phyloP scores from a whole-genome alignment of 37 sponge, comb jelly and placozoan genomes.

The Crambe crambe region DNA sequence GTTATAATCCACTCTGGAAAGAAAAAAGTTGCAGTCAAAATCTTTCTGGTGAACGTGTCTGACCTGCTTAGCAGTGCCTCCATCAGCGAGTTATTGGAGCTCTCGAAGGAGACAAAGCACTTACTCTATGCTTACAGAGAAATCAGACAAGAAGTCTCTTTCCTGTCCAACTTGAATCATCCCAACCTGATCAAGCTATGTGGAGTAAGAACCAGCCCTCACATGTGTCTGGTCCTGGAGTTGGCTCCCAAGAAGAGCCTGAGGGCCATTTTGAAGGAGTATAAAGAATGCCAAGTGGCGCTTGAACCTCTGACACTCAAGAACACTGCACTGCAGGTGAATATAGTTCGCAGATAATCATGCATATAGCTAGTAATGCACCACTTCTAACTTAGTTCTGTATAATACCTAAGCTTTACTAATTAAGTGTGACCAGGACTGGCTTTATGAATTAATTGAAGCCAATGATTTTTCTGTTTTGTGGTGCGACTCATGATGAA shows the following conservation, averaged over 20 bases:
- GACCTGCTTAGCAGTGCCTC: neutral
- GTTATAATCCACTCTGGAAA: no score
- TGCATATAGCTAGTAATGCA: no score
- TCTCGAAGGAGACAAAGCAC: constrained; percentile 36
- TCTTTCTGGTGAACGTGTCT: constrained; percentile 38
- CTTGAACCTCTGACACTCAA: constrained; percentile 77
- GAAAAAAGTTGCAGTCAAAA: constrained; percentile 64
- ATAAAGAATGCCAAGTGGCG: constrained; percentile 12
- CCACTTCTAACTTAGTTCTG: no score
- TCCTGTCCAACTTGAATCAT: constrained; percentile 62
- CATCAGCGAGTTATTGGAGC: constrained; percentile 30
- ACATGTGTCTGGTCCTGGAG: constrained; percentile 75
- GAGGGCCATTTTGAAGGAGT: constrained; percentile 64
- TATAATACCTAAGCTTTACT: no score
- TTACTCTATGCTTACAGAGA: constrained; percentile 47
- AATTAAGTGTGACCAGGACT: no score
- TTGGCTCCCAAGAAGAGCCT: constrained; percentile 81
- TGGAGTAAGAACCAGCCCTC: constrained; percentile 54
- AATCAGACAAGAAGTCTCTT: constrained; percentile 71
- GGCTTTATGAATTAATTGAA: no score
- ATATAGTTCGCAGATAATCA: no score
- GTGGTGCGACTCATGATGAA: no score
- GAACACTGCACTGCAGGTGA: constrained; percentile 58
- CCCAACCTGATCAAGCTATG: constrained; percentile 52
- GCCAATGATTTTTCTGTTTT: no score